A percentile compares a stretch with the other conserved stretches of the same genome.
Conservation (phyloP, 2,888 invertebrate genomes). For the Aproaerema taeniolella region DNA sequence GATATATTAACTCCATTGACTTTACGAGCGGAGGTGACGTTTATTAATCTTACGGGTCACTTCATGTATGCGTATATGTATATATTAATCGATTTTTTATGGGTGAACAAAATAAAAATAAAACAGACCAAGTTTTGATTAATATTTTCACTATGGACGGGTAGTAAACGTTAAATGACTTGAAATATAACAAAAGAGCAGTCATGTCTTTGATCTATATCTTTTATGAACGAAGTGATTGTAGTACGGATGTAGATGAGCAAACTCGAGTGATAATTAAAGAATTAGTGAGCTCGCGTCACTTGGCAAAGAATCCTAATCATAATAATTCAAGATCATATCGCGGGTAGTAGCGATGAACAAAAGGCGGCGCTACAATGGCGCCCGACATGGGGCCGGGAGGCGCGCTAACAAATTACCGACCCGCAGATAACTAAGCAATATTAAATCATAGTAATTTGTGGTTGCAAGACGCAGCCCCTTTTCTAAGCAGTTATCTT, state of each 20-base stretch:
- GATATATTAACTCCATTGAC: conserved; percentile 69
- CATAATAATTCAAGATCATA: conserved; percentile 76
- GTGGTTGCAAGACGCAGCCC: conserved; percentile 65
- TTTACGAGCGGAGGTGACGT: conserved; percentile 61
- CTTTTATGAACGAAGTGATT: too few species aligned
- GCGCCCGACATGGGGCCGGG: conserved; percentile 60
- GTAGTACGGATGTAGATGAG: too few species aligned
- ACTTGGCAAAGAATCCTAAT: conserved; percentile 75
- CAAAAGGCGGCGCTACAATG: conserved; percentile 74
- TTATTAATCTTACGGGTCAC: conserved; percentile 64
- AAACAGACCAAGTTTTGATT: conserved; percentile 15
- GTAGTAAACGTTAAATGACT: too few species aligned
- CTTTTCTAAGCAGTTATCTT: conserved; percentile 56
- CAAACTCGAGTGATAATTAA: conserved; percentile 62
- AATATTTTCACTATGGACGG: too few species aligned
- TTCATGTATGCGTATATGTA: conserved; percentile 42
- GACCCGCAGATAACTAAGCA: conserved; percentile 74
- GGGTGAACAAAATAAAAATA: conserved; percentile 33
- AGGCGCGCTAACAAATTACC: conserved; percentile 73
- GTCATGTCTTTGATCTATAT: too few species aligned
- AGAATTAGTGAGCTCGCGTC: conserved; percentile 68
- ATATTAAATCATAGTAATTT: conserved; percentile 78
- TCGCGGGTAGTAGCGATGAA: conserved; percentile 68
- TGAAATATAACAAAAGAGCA: too few species aligned
- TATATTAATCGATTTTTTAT: conserved; percentile 44